These are phyloP conservation scores for Cephus pulcher DNA, from an alignment of 2,888 invertebrate genomes.

Conservation along the genomic window DNA sequence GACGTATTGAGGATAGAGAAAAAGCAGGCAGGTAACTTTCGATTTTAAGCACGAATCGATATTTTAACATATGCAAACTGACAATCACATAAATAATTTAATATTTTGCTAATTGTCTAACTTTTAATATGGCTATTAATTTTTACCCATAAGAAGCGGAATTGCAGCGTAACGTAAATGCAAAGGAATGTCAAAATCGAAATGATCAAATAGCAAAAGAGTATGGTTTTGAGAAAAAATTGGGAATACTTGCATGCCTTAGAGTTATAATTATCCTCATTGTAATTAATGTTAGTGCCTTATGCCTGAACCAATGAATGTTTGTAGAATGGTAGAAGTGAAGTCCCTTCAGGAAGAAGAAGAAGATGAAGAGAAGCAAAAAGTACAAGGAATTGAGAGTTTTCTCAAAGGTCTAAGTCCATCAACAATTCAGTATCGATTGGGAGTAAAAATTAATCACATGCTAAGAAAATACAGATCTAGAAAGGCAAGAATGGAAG, in stretches of 20 bases:
- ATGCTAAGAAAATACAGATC: constrained; percentile 69
- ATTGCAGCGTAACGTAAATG: constrained; percentile 17
- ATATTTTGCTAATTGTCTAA: neutral
- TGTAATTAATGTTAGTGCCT: neutral
- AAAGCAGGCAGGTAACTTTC: constrained; percentile 69
- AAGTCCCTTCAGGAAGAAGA: constrained; percentile 35
- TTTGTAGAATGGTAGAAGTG: constrained; percentile 8
- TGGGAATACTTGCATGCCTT: neutral
- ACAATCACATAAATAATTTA: neutral
- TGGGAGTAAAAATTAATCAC: constrained; percentile 70
- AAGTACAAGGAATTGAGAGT: constrained; percentile 62
- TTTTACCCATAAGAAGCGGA: constrained; percentile 24
- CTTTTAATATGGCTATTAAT: neutral
- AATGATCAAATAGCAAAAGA: neutral
- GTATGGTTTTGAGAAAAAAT: neutral
- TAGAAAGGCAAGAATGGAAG: constrained; percentile 67
- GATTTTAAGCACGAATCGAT: constrained; percentile 32
- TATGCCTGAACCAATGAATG: neutral
- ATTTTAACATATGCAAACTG: neutral
- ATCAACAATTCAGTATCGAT: constrained; percentile 58
- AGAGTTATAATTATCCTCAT: neutral
- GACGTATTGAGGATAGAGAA: constrained; percentile 72
- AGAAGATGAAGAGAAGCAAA: constrained; percentile 50
- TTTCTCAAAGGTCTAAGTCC: constrained; percentile 66
- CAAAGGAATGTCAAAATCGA: neutral